phyloP scores from a whole-genome alignment of 2,113 vertebrate species.

The Herpetotheres cachinnans region DNA sequence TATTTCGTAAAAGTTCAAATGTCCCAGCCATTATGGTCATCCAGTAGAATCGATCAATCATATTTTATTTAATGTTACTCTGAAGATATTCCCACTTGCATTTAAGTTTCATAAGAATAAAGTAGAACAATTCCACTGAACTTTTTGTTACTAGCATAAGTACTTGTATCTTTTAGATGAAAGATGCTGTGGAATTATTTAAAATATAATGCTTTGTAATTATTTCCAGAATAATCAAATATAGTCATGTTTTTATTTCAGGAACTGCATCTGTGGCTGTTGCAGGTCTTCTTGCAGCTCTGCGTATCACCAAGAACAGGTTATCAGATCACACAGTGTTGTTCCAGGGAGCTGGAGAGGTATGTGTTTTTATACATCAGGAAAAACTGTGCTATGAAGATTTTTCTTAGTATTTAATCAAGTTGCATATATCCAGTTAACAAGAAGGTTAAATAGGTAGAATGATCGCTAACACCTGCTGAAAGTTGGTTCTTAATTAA shows the following conservation, averaged over 20 bases:
- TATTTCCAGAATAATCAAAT: neutral
- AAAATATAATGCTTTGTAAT: neutral
- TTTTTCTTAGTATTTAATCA: neutral
- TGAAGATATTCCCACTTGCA: neutral
- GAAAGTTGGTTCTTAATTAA: neutral
- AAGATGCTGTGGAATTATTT: neutral
- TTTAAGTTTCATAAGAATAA: neutral
- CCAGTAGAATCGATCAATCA: neutral
- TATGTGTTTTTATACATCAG: constrained; percentile 30
- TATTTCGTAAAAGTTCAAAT: neutral
- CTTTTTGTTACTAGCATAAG: neutral
- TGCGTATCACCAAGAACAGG: constrained; percentile 90
- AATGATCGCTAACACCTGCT: neutral
- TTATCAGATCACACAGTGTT: constrained; percentile 90
- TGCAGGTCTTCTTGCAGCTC: constrained; percentile 90
- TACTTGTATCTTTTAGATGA: neutral
- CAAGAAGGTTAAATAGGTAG: neutral
- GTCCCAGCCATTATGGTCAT: neutral
- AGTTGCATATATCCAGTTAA: neutral
- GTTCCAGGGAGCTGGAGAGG: constrained; percentile 98
- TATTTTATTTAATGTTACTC: neutral
- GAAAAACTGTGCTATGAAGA: neutral
- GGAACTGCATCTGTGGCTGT: constrained; percentile 95
- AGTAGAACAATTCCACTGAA: neutral
- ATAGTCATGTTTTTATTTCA: constrained; percentile 27